A percentile compares a stretch with the other conserved stretches of the same genome.
Conservation (phyloP, 2,113 vertebrate species). For the Isurus oxyrinchus region DNA sequence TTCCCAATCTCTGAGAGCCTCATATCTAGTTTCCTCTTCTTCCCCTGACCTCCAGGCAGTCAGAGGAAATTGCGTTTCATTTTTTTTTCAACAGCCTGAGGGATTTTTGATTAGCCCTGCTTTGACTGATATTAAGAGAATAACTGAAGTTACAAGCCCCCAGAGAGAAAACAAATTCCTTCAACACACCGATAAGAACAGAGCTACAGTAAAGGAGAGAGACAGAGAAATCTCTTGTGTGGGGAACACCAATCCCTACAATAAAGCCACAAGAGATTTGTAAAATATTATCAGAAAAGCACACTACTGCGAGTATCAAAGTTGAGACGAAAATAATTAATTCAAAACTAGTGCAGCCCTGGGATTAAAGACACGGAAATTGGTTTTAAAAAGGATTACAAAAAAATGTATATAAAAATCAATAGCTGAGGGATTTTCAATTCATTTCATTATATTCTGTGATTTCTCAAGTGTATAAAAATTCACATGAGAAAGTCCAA, state of each 20-base stretch:
- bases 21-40: not conserved
- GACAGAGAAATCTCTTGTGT: not conserved
- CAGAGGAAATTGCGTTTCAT: slow-evolving; percentile 28
- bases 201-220: not conserved
- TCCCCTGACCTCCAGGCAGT: not conserved
- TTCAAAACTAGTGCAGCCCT: not conserved
- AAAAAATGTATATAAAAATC: not conserved
- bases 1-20: not conserved
- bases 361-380: slow-evolving; percentile 2
- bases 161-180: slow-evolving; percentile 5
- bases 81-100: not conserved
- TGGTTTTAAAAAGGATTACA: slow-evolving; percentile 19
- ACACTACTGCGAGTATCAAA: not conserved
- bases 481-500: not conserved
- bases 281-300: not conserved
- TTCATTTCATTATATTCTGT: slow-evolving; percentile 15
- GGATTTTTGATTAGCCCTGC: slow-evolving; percentile 15
- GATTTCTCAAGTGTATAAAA: not conserved
- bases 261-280: not conserved
- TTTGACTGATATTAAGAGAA: slow-evolving; percentile 21
- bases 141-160: slow-evolving; percentile 22
- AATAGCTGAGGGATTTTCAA: not conserved
- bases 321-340: slow-evolving; percentile 10
- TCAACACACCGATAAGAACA: slow-evolving; percentile 1
- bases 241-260: not conserved